These are phyloP conservation scores for Leucopsar rothschildi DNA, from an alignment of 2,113 vertebrate genomes.

Conservation along the genomic window DNA sequence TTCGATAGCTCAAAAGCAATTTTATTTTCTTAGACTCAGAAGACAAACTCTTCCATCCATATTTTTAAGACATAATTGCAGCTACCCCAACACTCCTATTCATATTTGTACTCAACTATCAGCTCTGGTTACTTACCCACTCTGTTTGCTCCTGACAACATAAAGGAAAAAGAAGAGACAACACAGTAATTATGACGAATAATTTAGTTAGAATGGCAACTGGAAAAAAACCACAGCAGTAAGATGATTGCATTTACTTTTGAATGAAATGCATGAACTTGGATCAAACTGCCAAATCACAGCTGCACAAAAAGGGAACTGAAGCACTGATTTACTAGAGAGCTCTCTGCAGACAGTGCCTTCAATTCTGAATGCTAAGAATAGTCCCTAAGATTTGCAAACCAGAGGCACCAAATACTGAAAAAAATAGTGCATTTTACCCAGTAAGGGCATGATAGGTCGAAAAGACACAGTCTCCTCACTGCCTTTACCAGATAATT, in stretches of 20 bases:
- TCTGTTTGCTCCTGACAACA: constrained; percentile 81
- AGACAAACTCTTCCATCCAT: not conserved
- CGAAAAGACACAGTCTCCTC: not conserved
- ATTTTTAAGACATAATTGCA: not conserved
- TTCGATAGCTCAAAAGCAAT: not conserved
- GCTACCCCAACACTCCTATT: not conserved
- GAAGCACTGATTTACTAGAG: not conserved
- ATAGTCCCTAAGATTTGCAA: not conserved
- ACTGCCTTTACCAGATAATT: not conserved
- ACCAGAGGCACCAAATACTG: not conserved
- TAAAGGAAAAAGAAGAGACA: constrained; percentile 67
- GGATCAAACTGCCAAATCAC: constrained; percentile 4
- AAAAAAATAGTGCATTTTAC: not conserved
- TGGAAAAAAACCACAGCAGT: not conserved
- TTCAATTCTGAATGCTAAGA: not conserved
- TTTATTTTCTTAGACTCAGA: not conserved
- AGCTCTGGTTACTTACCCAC: constrained; percentile 79
- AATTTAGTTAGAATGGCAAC: constrained; percentile 22
- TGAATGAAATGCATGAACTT: constrained; percentile 5
- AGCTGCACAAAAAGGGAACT: not conserved
- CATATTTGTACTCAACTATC: not conserved
- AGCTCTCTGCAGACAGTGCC: not conserved
- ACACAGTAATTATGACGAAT: constrained; percentile 51
- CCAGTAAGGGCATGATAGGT: not conserved
- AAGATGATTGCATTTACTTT: not conserved